Conservation (phyloP, 2,797 vertebrate genomes). For the Lemur catta region DNA sequence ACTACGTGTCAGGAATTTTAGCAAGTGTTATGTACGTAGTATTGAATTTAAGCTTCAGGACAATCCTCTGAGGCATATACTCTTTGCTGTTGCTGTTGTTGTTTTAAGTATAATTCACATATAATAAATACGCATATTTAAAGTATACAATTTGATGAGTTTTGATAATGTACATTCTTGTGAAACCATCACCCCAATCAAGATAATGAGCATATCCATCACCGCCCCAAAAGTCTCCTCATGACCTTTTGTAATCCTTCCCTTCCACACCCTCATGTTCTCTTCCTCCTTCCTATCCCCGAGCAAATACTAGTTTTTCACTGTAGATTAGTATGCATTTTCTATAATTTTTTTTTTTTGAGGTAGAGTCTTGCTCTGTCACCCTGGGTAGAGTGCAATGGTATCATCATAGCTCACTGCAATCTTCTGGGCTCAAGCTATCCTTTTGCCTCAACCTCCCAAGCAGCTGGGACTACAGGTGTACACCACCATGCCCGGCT, state of each 20-base stretch:
- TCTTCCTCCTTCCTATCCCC: neutral
- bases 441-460: too few relatives aligned
- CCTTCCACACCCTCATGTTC: neutral
- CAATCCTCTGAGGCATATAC: neutral
- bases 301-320: neutral
- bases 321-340: neutral
- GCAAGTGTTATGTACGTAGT: neutral
- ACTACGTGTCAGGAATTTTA: neutral
- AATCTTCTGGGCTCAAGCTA: too few relatives aligned
- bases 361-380: too few relatives aligned
- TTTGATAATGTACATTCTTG: neutral
- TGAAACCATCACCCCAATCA: neutral
- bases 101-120: neutral
- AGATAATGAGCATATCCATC: neutral
- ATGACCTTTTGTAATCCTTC: neutral
- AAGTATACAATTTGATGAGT: neutral
- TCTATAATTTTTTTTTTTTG: neutral
- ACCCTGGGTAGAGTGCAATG: too few relatives aligned
- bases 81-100: neutral
- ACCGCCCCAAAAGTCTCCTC: neutral
- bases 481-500: fast-evolving
- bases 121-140: neutral
- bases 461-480: too few relatives aligned
- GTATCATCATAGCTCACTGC: too few relatives aligned
- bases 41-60: neutral